Evolutionary conservation across 2,797 vertebrate species (phyloP), one percentile per base, ranked within the genome.

Genomic region (Schizopygopsis pylzovi): DNA sequence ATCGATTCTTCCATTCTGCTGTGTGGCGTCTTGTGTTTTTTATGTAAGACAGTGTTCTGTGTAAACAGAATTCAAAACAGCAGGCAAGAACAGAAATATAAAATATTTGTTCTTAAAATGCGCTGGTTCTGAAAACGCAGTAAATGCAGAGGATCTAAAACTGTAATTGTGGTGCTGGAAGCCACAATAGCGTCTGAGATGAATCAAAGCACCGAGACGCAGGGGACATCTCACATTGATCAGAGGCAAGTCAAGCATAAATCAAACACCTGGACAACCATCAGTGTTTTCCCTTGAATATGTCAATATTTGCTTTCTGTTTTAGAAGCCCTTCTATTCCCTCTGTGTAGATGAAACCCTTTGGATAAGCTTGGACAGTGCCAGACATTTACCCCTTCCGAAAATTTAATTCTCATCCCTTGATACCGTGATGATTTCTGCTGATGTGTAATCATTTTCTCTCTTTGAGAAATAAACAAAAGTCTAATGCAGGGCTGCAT

Each of bases 231-330:
- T 86, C 15, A 12, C 84, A 82, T 65, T 75, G 63, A 79, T 88
- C 72, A 73, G 39, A 56, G 61, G 10, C 54, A 33, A 82, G 54
- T 39, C 75, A 41, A 43, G 47, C 86, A 67, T 75, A 59, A 83
- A 85, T 81, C 87, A 87, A 85, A 83, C 72, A 84, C 79, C 65
- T 71, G 56, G 43, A 52, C 37, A 33, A n/a, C 15, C 65, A 72
- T 83, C 22, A 52, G 54, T 10, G 39, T 86, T 83, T 80, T 73
- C 67, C 39, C 41, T 83, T 41, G 68, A 37, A 76, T 61, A 83
- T 59, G 72, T 86, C 82, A 86, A 88, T 88, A 88, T 85, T 85
- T 82, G 49, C 37, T 70, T 79, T 56, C 43, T 67, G 13, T 68
- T 89, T 82, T 52, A 61, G 73, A 25, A 22, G 43, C 65, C n/a